Evolutionary conservation across 2,888 invertebrate genomes (phyloP), one percentile per base, ranked within the genome.

Genomic region (Idaea straminata): DNA sequence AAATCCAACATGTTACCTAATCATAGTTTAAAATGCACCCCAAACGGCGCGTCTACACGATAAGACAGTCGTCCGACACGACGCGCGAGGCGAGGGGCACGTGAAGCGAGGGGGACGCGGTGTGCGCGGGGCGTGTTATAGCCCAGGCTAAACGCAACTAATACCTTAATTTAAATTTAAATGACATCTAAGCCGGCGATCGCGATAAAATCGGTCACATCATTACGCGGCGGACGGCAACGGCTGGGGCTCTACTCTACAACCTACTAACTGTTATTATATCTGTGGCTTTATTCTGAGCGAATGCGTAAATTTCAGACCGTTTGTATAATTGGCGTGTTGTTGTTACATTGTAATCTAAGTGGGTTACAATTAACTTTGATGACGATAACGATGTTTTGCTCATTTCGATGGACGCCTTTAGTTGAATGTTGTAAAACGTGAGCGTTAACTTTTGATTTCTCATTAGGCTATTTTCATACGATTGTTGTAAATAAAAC

Each of bases 161-260:
- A 92, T 89, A 84, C 91, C 91, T 88, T 87, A 86, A 92, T 92
- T 92, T 91, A 92, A 92, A 92, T 92, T 92, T 92, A 92, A 92
- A 92, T 91, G 86, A 88, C 89, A 87, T 80, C 83, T 88, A 89
- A 91, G 86, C 87, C 64, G 64, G 64, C 68, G 72, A 57, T 59
- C 60, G 68, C 77, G 88, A 85, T 86, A 82, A 75, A 76, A 84
- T 84, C 85, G 77, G 77, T 69, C 79, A 80, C 79, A 83, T 83
- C 83, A 80, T 83, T 82, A 80, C 77, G 73, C 64, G 57, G 63
- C 63, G 64, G 70, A 60, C 35, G 66, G 65, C 35, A 63, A 61
- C 15, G 15, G 58, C 58, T 15, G 10, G 57, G 3, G 25, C 25
- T 25, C 25, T 25, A 25, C 25, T 25, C 1, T 47, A 13, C 47